Conservation (phyloP, 1,140 invertebrate species). For the Coptotermes formosanus region DNA sequence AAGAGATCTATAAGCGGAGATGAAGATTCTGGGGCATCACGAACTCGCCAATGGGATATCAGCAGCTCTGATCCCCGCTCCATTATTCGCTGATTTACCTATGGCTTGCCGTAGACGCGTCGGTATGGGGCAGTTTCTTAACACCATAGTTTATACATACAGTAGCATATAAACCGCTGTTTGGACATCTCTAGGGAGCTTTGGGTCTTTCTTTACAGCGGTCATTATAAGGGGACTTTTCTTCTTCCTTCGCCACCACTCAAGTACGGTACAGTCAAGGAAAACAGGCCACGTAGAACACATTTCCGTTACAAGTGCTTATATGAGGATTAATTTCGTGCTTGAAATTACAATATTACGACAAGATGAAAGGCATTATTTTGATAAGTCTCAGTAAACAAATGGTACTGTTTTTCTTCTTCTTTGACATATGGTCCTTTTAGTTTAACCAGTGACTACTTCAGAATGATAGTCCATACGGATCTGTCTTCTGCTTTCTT, state of each 20-base stretch:
- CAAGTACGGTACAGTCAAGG: neutral
- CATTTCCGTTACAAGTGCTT: too few species aligned
- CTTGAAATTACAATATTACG: too few species aligned
- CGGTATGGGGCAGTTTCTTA: neutral
- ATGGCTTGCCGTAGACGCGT: neutral
- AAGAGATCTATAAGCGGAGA: neutral
- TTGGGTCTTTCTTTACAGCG: neutral
- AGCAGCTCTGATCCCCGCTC: neutral
- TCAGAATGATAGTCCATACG: too few species aligned
- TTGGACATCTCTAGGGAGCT: neutral
- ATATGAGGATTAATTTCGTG: too few species aligned
- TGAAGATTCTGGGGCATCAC: neutral
- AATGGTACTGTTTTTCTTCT: too few species aligned
- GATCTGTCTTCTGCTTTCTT: too few species aligned
- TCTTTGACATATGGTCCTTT: too few species aligned
- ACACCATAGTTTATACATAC: neutral
- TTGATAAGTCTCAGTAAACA: too few species aligned
- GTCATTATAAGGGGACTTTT: neutral
- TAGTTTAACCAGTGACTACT: too few species aligned
- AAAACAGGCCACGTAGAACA: neutral
- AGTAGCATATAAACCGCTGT: slow-evolving; percentile 13
- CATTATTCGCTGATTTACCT: slow-evolving; percentile 19
- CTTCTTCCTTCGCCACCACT: neutral
- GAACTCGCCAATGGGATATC: neutral
- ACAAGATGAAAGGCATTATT: too few species aligned